Conservation (phyloP, 2,797 vertebrate species). For the Vultur gryphus region DNA sequence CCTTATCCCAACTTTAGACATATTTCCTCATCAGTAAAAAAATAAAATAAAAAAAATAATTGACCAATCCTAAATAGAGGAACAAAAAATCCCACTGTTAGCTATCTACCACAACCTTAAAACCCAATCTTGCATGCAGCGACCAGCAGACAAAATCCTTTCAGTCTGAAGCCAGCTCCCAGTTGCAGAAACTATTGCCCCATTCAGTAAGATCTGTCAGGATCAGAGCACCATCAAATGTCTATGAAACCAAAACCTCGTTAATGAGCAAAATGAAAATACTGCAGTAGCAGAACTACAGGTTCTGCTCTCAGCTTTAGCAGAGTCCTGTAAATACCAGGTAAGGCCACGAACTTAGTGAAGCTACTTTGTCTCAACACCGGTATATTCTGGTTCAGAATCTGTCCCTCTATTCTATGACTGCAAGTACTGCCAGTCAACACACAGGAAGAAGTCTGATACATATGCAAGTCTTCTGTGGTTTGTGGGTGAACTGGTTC, state of each 20-base stretch:
- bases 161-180: background rate
- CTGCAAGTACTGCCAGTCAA: background rate
- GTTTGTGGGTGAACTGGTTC: conserved; percentile 55
- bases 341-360: background rate
- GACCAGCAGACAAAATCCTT: background rate
- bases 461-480: background rate
- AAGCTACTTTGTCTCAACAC: background rate
- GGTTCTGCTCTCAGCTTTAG: background rate
- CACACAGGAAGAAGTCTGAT: background rate
- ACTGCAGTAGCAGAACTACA: background rate
- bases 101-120: background rate
- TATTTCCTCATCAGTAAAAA: background rate
- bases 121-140: fast-evolving
- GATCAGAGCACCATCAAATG: background rate
- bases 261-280: background rate
- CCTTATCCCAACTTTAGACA: background rate
- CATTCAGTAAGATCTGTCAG: background rate
- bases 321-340: background rate
- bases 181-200: background rate
- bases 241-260: background rate
- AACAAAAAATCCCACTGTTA: background rate
- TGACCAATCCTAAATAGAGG: background rate
- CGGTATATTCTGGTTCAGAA: background rate
- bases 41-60: background rate
- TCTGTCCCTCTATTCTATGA: background rate